Base-by-base conservation (phyloP, 2,888 invertebrate species). In the Polymixis flavicincta region DNA sequence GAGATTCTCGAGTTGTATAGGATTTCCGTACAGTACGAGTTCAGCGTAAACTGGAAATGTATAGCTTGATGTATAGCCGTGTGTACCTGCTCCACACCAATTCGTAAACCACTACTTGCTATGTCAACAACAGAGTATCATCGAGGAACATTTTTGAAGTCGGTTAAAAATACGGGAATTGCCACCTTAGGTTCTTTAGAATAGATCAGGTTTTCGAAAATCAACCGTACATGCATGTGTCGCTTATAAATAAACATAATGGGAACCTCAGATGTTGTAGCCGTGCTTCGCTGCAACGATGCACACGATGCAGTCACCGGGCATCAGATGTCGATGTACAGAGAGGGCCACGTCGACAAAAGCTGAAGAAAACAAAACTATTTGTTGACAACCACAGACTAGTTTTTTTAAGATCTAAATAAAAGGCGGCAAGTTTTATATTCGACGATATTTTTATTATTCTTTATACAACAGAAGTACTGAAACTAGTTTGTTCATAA, bases 231-330 rank as follows among this genome's bases (percentile, higher is more conserved):
- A 64, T 64, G 9, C 9, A 42, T 17, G 37, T 28, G 25, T 28
- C n/a, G 32, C 8, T 17, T 45, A 48, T 50, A 64, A 48, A 71
- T 8, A 19, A 61, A 25, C n/a, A 14, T 25, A 37, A 7, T n/a
- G 42, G 54, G n/a, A 19, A n/a, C 65, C 28, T 28, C 19, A 74
- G 28, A 89, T 61, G 59, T 80, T 59, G 52, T 76, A 87, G 22
- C 85, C 84, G 73, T 85, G 84, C 73, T 84, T 82, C 0, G 82
- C 81, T 8, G 82, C 55, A 0, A 86, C 70, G 22, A 85, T 22
- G 60, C 94, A 94, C 1, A 94, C 93, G 0, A 88, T 50, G 71
- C 94, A 94, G 0, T 89, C 85, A 0, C 79, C 88, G 0, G 86
- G 79, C 52, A 89, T 22, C 13, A 75, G 45, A 78, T 94, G 93